These are phyloP conservation scores for Manis crassicaudata DNA, from an alignment of 2,797 vertebrate genomes.

Conservation along the genomic window DNA sequence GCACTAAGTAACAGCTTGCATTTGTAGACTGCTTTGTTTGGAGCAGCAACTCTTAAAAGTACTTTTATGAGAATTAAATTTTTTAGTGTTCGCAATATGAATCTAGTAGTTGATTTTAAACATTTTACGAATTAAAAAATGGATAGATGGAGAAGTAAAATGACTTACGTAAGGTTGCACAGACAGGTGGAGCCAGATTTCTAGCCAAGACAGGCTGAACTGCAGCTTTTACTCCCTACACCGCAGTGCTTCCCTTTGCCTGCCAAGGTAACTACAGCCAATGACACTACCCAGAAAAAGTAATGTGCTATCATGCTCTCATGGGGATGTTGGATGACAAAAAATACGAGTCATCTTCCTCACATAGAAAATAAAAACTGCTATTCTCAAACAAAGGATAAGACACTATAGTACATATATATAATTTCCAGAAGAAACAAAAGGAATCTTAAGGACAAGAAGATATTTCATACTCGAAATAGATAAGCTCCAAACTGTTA, in stretches of 20 bases:
- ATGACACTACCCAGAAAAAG: background rate
- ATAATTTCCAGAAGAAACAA: background rate
- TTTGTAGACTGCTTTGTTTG: slow-evolving; percentile 13
- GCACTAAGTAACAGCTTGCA: slow-evolving; percentile 15
- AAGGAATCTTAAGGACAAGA: background rate
- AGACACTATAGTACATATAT: background rate
- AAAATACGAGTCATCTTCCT: background rate
- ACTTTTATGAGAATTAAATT: slow-evolving; percentile 29
- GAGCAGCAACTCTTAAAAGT: slow-evolving; percentile 10
- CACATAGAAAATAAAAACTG: background rate
- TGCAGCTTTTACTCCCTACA: background rate
- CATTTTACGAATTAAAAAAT: slow-evolving; percentile 49
- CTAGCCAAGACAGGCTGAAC: background rate
- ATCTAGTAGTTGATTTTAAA: background rate
- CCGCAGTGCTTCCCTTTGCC: background rate
- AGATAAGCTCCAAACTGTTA: background rate
- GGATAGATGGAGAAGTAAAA: background rate
- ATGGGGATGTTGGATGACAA: background rate
- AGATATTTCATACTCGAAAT: background rate
- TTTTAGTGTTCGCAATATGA: slow-evolving; percentile 26
- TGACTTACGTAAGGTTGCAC: background rate
- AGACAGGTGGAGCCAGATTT: background rate
- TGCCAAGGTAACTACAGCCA: background rate
- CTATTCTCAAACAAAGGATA: background rate
- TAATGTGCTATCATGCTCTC: background rate